phyloP scores from a whole-genome alignment of 2,888 invertebrate genomes.

The Chalcis sispes region DNA sequence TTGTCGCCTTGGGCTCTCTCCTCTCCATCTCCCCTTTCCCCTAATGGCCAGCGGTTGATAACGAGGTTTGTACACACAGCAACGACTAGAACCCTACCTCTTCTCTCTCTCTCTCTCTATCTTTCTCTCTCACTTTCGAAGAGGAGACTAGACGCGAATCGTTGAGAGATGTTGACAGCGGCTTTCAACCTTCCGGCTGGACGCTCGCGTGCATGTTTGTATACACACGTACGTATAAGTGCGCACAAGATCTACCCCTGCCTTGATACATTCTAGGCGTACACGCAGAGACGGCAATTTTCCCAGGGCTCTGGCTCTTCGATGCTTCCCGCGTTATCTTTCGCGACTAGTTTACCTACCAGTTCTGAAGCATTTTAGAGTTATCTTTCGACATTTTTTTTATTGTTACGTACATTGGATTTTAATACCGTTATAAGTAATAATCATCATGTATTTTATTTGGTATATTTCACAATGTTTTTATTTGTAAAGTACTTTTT shows the following conservation, averaged over 20 bases:
- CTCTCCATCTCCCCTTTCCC: constrained; percentile 5
- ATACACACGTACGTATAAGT: background rate
- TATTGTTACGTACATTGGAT: too few relatives aligned
- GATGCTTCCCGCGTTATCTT: background rate
- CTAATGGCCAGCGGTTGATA: constrained; percentile 76
- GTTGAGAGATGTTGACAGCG: constrained; percentile 76
- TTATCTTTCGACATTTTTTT: too few relatives aligned
- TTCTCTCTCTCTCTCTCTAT: too few relatives aligned
- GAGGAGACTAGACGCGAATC: constrained; percentile 25
- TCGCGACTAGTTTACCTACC: constrained; percentile 21
- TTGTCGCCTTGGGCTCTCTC: constrained; percentile 66
- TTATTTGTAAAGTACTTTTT: too few relatives aligned
- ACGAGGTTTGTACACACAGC: constrained; percentile 74
- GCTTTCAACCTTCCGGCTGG: constrained; percentile 72
- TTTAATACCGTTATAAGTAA: too few relatives aligned
- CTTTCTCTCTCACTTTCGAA: too few relatives aligned
- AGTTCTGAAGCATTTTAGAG: background rate
- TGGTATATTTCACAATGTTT: too few relatives aligned
- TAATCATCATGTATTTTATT: too few relatives aligned
- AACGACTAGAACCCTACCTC: constrained; percentile 62
- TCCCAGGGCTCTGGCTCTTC: background rate
- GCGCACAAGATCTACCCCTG: constrained; percentile 38
- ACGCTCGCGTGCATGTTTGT: background rate
- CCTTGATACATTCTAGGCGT: constrained; percentile 9
- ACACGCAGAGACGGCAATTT: background rate